A percentile compares a stretch with the other conserved stretches of the same genome.
These are phyloP conservation scores for Bombus picipes DNA, from an alignment of 1,140 invertebrate species.

Conservation along the genomic window DNA sequence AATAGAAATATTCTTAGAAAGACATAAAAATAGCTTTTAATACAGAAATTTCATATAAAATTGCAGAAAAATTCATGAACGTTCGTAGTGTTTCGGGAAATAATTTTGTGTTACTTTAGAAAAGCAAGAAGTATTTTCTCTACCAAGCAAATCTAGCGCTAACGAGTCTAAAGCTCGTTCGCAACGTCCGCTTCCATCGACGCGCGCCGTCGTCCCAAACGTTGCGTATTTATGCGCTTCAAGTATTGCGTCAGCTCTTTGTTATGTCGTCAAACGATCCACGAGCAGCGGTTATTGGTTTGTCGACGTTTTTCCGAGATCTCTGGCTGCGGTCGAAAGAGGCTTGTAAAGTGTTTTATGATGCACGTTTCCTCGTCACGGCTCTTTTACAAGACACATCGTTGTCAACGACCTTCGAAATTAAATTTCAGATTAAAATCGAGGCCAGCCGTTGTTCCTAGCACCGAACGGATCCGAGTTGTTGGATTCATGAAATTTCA, in stretches of 20 bases:
- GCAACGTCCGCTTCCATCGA: background rate
- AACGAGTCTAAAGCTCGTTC: background rate
- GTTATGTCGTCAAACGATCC: slow-evolving; percentile 43
- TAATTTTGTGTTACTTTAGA: background rate
- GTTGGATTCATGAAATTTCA: slow-evolving; percentile 25
- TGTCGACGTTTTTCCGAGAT: slow-evolving; percentile 40
- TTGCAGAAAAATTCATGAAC: background rate
- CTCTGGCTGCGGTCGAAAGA: slow-evolving; percentile 4
- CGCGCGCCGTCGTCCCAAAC: background rate
- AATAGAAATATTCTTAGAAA: background rate
- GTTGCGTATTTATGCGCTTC: slow-evolving; percentile 35
- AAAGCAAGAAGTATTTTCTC: background rate
- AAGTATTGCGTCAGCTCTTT: slow-evolving; percentile 31
- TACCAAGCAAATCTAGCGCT: background rate
- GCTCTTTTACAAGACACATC: background rate
- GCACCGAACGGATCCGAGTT: background rate
- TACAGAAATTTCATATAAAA: too few species aligned
- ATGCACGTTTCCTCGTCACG: background rate
- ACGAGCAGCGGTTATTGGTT: slow-evolving; percentile 46
- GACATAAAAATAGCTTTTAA: too few species aligned
- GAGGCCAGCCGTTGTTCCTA: background rate
- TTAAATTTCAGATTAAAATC: slow-evolving; percentile 36
- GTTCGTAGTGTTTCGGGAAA: background rate
- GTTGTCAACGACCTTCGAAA: slow-evolving; percentile 12
- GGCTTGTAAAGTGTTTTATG: slow-evolving; percentile 46